Percentiles rank a stretch among this genome's conserved stretches.
These are phyloP conservation scores for Aricia agestis DNA, from an alignment of 1,140 invertebrate genomes.

Conservation along the genomic window DNA sequence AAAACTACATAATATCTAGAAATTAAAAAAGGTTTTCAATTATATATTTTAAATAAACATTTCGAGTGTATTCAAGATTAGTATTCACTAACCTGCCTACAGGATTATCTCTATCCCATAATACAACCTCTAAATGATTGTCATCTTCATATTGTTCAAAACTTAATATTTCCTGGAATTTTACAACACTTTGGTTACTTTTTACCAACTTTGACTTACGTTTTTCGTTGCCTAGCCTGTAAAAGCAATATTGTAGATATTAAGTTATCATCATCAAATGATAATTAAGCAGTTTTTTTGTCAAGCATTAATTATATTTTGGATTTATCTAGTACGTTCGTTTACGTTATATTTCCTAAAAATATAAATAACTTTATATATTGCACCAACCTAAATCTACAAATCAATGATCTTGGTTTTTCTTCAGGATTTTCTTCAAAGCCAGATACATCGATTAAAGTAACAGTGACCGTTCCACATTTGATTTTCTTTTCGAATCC, in stretches of 20 bases:
- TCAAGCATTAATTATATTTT: too few species aligned
- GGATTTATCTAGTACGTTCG: too few species aligned
- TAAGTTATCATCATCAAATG: neutral
- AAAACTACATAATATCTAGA: neutral
- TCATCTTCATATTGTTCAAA: slow-evolving; percentile 58
- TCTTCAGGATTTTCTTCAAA: slow-evolving; percentile 46
- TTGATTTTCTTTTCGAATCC: slow-evolving; percentile 45
- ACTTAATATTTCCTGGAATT: slow-evolving; percentile 61
- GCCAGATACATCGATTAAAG: slow-evolving; percentile 54
- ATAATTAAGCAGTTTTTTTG: too few species aligned
- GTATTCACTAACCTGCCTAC: slow-evolving; percentile 48
- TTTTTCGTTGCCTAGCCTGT: slow-evolving; percentile 58
- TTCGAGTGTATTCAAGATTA: neutral
- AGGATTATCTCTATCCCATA: slow-evolving; percentile 51
- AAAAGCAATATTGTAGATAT: slow-evolving; percentile 24
- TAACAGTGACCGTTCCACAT: slow-evolving; percentile 56
- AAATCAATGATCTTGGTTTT: slow-evolving; percentile 42
- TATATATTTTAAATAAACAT: neutral
- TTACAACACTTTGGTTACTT: slow-evolving; percentile 33
- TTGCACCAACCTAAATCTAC: slow-evolving; percentile 50
- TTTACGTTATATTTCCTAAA: too few species aligned
- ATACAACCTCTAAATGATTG: slow-evolving; percentile 44
- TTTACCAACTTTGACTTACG: slow-evolving; percentile 56
- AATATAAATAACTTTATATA: too few species aligned
- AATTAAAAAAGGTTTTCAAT: neutral